phyloP scores from a whole-genome alignment of 2,113 vertebrate species.

The Lophius piscatorius region DNA sequence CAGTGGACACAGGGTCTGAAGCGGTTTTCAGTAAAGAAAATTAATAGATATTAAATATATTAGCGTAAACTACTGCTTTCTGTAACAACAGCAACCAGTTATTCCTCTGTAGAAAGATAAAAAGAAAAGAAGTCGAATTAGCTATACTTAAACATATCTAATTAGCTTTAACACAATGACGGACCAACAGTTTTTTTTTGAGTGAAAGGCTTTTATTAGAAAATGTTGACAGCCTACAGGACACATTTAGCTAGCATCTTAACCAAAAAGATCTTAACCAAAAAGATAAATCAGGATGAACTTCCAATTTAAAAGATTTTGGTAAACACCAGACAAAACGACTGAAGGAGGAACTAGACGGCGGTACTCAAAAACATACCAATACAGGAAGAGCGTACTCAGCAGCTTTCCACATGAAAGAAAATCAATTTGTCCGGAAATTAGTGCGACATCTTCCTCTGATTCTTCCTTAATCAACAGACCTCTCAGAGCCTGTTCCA shows the following conservation, averaged over 20 bases:
- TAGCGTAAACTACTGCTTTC: not conserved
- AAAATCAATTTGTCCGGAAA: conserved; percentile 62
- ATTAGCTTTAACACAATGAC: conserved; percentile 27
- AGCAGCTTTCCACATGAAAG: conserved; percentile 76
- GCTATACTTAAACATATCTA: not conserved
- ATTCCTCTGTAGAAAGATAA: too few relatives aligned
- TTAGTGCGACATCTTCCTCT: conserved; percentile 54
- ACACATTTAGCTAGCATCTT: conserved; percentile 62
- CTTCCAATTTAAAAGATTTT: too few relatives aligned
- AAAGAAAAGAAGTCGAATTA: not conserved
- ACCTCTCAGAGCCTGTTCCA: conserved; percentile 46
- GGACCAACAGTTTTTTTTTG: conserved; percentile 14
- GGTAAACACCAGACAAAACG: conserved; percentile 34
- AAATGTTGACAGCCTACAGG: conserved; percentile 66
- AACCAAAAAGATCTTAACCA: conserved; percentile 41
- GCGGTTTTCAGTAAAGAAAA: not conserved
- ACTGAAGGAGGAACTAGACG: conserved; percentile 57
- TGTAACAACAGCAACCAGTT: not conserved
- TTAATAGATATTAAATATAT: not conserved
- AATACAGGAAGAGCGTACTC: conserved; percentile 64
- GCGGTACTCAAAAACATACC: conserved; percentile 75
- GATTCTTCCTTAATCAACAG: conserved; percentile 48
- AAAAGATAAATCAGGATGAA: conserved; percentile 35
- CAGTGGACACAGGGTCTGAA: not conserved
- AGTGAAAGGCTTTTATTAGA: conserved; percentile 76